Evolutionary conservation across 2,888 invertebrate genomes (phyloP).

Genomic region (Noctuana brunneofusca): DNA sequence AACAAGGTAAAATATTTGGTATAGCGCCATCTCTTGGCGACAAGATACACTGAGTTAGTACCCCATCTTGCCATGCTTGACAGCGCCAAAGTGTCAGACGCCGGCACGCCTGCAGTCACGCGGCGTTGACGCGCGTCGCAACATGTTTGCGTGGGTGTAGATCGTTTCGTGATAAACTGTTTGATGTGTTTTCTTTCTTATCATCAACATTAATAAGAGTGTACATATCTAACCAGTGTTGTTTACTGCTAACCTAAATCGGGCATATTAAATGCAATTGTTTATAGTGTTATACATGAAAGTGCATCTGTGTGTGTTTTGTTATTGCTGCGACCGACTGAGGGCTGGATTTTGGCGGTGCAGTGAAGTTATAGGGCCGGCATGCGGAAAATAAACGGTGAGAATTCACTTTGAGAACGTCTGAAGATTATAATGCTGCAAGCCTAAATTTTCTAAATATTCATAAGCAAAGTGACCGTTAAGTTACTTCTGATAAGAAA

Average conservation of each 20-base stretch:
- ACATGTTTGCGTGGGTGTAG: constrained; percentile 76
- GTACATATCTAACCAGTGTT: constrained; percentile 50
- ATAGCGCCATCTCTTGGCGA: constrained; percentile 60
- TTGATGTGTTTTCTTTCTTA: constrained; percentile 69
- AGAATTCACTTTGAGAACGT: constrained; percentile 44
- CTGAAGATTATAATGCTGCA: constrained; percentile 32
- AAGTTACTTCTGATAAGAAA: constrained; percentile 52
- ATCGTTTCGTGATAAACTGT: constrained; percentile 73
- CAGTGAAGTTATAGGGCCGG: constrained; percentile 72
- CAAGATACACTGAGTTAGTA: constrained; percentile 48
- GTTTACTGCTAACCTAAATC: constrained; percentile 45
- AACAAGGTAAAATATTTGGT: constrained; percentile 35
- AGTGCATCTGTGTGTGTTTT: constrained; percentile 72
- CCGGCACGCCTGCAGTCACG: constrained; percentile 80
- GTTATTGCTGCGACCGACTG: constrained; percentile 67
- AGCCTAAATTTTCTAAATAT: neutral
- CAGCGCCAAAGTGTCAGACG: constrained; percentile 75
- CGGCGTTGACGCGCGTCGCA: constrained; percentile 80
- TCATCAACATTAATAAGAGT: constrained; percentile 57
- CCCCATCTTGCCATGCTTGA: constrained; percentile 44
- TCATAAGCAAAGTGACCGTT: constrained; percentile 38
- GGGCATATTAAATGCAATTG: constrained; percentile 48
- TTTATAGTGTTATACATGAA: constrained; percentile 63
- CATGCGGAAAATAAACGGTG: constrained; percentile 81
- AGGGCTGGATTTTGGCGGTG: constrained; percentile 75